phyloP scores from a whole-genome alignment of 2,797 vertebrate species.

The Neopelma chrysocephalum region DNA sequence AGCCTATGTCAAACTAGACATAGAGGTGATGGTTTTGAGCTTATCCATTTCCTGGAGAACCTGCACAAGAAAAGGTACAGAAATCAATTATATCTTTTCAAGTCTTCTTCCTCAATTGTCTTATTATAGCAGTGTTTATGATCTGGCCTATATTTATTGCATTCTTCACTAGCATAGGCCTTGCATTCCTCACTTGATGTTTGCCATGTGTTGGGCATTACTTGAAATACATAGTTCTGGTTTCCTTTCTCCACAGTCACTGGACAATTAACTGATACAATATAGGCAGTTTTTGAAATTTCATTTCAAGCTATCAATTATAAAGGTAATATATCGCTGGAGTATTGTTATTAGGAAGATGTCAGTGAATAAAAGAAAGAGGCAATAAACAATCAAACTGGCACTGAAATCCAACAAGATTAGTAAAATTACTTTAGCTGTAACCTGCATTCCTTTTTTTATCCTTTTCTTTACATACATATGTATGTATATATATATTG shows the following conservation, averaged over 20 bases:
- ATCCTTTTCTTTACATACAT: not conserved
- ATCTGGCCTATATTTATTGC: slow-evolving; percentile 69
- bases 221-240: slow-evolving; percentile 64
- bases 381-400: not conserved
- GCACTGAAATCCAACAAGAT: not conserved
- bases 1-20: not conserved
- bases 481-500: too few species aligned
- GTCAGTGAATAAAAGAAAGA: not conserved
- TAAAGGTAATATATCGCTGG: not conserved
- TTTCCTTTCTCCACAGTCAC: slow-evolving; percentile 50
- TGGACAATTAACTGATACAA: slow-evolving; percentile 25
- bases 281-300: slow-evolving; percentile 18
- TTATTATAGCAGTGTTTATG: slow-evolving; percentile 69
- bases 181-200: slow-evolving; percentile 70
- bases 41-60: slow-evolving; percentile 22
- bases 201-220: slow-evolving; percentile 72
- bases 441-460: not conserved
- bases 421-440: not conserved
- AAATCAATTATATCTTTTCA: slow-evolving; percentile 58
- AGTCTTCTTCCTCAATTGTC: slow-evolving; percentile 54
- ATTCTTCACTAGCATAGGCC: slow-evolving; percentile 60
- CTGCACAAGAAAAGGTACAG: slow-evolving; percentile 19
- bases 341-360: not conserved
- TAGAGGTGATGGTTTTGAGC: not conserved
- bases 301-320: not conserved